These are phyloP conservation scores for Halcyon senegalensis DNA, from an alignment of 2,113 vertebrate genomes.

Conservation along the genomic window DNA sequence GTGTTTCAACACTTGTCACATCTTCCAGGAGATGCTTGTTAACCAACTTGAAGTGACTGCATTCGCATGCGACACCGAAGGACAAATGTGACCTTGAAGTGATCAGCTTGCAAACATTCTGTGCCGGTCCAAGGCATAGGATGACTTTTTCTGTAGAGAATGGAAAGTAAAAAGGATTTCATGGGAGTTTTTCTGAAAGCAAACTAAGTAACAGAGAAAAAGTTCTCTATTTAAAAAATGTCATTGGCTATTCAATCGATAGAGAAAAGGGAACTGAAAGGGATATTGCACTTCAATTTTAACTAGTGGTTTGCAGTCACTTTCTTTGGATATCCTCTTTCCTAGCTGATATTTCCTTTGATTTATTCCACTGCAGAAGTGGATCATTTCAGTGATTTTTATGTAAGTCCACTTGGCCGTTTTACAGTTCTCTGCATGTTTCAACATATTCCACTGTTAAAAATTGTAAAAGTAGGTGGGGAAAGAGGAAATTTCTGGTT, in stretches of 20 bases:
- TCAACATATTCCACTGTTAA: conserved; percentile 62
- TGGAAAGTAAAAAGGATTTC: neutral
- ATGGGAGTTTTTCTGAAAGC: neutral
- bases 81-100: neutral
- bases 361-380: conserved; percentile 14
- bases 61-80: neutral
- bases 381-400: conserved; percentile 22
- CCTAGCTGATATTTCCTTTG: conserved; percentile 24
- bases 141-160: neutral
- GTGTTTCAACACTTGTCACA: neutral
- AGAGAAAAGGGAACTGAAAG: neutral
- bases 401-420: conserved; percentile 17
- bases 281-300: neutral
- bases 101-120: neutral
- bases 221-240: neutral
- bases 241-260: neutral
- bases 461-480: conserved; percentile 63
- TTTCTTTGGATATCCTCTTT: conserved; percentile 30
- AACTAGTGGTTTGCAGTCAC: neutral
- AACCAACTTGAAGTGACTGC: neutral
- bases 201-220: neutral
- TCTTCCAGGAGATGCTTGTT: neutral
- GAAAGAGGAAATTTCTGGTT: conserved; percentile 65
- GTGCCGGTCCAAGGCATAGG: neutral
- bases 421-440: conserved; percentile 33